phyloP scores from a whole-genome alignment of 2,797 vertebrate species.

The Odontamblyopus lacepedii region DNA sequence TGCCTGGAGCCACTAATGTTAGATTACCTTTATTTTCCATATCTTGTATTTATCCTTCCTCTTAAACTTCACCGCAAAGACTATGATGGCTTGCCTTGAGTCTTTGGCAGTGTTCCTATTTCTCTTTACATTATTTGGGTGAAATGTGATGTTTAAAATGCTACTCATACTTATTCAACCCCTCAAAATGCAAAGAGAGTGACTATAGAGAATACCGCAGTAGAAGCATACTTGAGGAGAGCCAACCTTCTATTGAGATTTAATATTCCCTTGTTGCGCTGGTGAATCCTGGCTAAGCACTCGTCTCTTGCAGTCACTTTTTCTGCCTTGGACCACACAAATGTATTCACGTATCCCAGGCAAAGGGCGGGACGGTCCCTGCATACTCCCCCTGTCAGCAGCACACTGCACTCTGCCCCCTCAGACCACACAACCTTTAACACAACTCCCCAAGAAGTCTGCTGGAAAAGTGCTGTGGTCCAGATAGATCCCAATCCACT shows the following conservation, averaged over 20 bases:
- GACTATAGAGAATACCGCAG: too few species aligned
- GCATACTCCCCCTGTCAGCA: conserved; percentile 49
- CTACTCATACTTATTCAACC: conserved; percentile 1
- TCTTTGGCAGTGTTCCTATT: conserved; percentile 31
- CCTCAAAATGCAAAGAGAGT: conserved; percentile 7
- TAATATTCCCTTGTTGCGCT: conserved; percentile 34
- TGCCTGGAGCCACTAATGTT: not conserved
- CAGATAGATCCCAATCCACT: conserved; percentile 26
- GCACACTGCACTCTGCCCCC: conserved; percentile 28
- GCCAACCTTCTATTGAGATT: conserved; percentile 17
- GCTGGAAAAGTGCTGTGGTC: conserved; percentile 12
- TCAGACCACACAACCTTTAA: conserved; percentile 34
- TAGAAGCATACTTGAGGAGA: conserved; percentile 18
- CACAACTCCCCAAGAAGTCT: conserved; percentile 28
- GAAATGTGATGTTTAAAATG: conserved; percentile 17
- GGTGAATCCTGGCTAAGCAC: conserved; percentile 21
- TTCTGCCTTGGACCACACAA: conserved; percentile 63
- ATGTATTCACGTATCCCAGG: conserved; percentile 27
- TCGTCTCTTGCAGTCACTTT: conserved; percentile 45
- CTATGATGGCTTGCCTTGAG: not conserved
- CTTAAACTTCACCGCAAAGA: not conserved
- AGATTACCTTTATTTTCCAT: not conserved
- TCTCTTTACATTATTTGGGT: conserved; percentile 43
- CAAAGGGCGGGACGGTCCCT: conserved; percentile 25
- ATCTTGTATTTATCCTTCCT: not conserved